Percentiles rank a stretch among this genome's conserved stretches.
Conservation (phyloP, 2,888 invertebrate species). For the Aplocera efformata region DNA sequence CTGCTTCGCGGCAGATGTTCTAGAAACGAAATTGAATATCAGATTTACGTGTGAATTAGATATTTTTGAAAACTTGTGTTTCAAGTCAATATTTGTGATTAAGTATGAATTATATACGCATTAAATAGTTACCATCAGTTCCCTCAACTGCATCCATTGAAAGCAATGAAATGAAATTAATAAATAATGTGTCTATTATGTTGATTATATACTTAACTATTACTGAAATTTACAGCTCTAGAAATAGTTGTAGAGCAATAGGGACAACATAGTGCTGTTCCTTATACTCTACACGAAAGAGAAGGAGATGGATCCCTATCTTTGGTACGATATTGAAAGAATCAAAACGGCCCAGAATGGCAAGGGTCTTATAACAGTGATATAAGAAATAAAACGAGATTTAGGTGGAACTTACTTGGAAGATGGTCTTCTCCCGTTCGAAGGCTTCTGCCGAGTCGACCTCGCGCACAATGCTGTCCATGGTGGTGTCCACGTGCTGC, state of each 20-base stretch:
- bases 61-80: no score
- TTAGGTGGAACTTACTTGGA: no score
- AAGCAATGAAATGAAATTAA: conserved; percentile 21
- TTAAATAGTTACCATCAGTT: conserved; percentile 30
- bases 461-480: conserved; percentile 91
- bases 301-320: no score
- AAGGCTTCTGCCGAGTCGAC: conserved; percentile 93
- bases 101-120: background rate
- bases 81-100: no score
- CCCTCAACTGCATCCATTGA: conserved; percentile 29
- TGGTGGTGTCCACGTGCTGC: conserved; percentile 91
- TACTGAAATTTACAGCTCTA: no score
- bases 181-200: conserved; percentile 8
- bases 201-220: background rate
- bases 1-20: conserved; percentile 95
- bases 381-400: no score
- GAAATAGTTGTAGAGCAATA: no score
- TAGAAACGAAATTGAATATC: conserved; percentile 56
- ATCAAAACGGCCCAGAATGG: no score
- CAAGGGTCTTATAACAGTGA: no score
- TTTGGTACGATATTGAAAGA: no score
- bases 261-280: no score
- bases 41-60: background rate
- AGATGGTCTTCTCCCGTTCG: conserved; percentile 92
- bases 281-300: no score